A percentile compares a stretch with the other conserved stretches of the same genome.
Evolutionary conservation across 2,888 invertebrate species (phyloP).

Genomic region (Trissoscelio sp.): DNA sequence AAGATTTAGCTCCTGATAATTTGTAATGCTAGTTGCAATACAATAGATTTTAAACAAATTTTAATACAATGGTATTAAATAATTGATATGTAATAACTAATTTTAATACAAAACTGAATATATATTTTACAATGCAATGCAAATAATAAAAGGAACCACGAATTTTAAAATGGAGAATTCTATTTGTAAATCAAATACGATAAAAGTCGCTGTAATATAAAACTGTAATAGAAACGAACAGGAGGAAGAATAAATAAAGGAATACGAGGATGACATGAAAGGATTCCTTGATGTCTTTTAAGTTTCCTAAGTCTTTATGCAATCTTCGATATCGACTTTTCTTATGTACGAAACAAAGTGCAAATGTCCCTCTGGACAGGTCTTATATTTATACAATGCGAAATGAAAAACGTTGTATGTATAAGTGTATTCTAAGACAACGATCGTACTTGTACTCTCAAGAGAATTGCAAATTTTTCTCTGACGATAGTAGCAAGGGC

Average conservation of each 20-base stretch:
- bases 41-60: too few relatives aligned
- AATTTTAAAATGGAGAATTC: constrained; percentile 20
- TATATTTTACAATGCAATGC: background rate
- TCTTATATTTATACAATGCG: constrained; percentile 65
- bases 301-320: constrained; percentile 61
- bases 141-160: constrained; percentile 26
- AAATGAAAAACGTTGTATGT: constrained; percentile 57
- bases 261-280: constrained; percentile 50
- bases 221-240: constrained; percentile 18
- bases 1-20: too few relatives aligned
- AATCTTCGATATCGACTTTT: constrained; percentile 64
- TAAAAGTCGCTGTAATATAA: constrained; percentile 29
- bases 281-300: constrained; percentile 58
- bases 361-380: constrained; percentile 64
- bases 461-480: constrained; percentile 66
- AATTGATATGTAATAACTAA: too few relatives aligned
- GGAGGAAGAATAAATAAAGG: constrained; percentile 45
- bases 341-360: constrained; percentile 58
- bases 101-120: too few relatives aligned
- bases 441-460: constrained; percentile 56
- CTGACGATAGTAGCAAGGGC: constrained; percentile 36
- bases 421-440: constrained; percentile 60
- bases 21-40: too few relatives aligned
- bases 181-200: constrained; percentile 28
- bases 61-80: too few relatives aligned